phyloP scores from a whole-genome alignment of 2,797 vertebrate genomes.

The Glyptemys insculpta region DNA sequence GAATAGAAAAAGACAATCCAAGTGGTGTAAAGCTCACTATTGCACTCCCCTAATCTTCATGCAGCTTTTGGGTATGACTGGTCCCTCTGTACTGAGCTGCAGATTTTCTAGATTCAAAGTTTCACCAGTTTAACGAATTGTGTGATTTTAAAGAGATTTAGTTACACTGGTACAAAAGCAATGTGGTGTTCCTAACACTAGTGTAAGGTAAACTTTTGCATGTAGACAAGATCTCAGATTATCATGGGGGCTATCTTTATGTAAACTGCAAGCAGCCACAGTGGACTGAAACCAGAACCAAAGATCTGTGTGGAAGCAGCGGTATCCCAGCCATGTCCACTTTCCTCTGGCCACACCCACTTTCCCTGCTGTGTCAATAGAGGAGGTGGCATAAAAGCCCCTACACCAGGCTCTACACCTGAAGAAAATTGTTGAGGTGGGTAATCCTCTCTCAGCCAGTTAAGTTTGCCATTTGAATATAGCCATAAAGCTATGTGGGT shows the following conservation, averaged over 20 bases:
- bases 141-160: neutral
- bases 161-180: neutral
- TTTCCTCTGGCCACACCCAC: neutral
- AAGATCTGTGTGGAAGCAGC: neutral
- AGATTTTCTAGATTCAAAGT: neutral
- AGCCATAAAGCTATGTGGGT: neutral
- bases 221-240: neutral
- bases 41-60: neutral
- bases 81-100: neutral
- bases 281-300: neutral
- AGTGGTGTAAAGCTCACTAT: neutral
- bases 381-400: neutral
- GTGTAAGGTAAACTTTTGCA: neutral
- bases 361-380: neutral
- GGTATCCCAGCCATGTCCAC: neutral
- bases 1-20: neutral
- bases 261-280: neutral
- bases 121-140: neutral
- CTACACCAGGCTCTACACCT: neutral
- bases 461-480: neutral
- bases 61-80: neutral
- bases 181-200: neutral
- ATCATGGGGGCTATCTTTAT: neutral
- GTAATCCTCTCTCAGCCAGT: neutral
- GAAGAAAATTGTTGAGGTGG: neutral